These are phyloP conservation scores for Elymnias hypermnestra DNA, from an alignment of 1,140 invertebrate species.

Conservation along the genomic window DNA sequence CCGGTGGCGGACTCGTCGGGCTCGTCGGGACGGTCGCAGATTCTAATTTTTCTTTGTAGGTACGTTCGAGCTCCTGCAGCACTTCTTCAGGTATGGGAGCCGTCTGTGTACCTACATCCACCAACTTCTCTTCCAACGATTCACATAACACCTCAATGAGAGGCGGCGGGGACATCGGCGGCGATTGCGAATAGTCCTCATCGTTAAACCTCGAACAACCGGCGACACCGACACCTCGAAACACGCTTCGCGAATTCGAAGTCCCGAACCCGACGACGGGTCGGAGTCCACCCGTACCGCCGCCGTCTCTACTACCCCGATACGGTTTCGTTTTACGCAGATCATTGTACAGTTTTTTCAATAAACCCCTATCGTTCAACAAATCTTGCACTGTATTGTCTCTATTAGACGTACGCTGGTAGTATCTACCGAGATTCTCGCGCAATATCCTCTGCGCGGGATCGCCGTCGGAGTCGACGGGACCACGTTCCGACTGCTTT, in stretches of 20 bases:
- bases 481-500: conserved; percentile 41
- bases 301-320: conserved; percentile 66
- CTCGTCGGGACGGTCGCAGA: conserved; percentile 48
- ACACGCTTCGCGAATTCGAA: conserved; percentile 47
- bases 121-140: conserved; percentile 71
- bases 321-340: conserved; percentile 82
- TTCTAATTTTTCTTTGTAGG: conserved; percentile 53
- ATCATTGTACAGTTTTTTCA: conserved; percentile 85
- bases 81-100: conserved; percentile 76
- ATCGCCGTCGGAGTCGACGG: conserved; percentile 62
- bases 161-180: conserved; percentile 78
- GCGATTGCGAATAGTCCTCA: conserved; percentile 53
- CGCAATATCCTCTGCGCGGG: conserved; percentile 78
- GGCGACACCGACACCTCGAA: conserved; percentile 54
- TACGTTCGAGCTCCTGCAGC: conserved; percentile 67
- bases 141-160: conserved; percentile 81
- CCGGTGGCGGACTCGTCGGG: conserved; percentile 49
- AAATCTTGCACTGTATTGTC: conserved; percentile 83
- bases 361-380: conserved; percentile 81
- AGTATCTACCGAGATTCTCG: conserved; percentile 82
- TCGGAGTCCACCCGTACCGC: conserved; percentile 36
- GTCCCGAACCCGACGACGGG: conserved; percentile 22
- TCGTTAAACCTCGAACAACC: conserved; percentile 42
- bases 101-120: conserved; percentile 79
- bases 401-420: conserved; percentile 79